Evolutionary conservation across 2,113 vertebrate genomes (phyloP), one percentile per base, ranked within the genome.

Genomic region (Drymodes brunneopygia): DNA sequence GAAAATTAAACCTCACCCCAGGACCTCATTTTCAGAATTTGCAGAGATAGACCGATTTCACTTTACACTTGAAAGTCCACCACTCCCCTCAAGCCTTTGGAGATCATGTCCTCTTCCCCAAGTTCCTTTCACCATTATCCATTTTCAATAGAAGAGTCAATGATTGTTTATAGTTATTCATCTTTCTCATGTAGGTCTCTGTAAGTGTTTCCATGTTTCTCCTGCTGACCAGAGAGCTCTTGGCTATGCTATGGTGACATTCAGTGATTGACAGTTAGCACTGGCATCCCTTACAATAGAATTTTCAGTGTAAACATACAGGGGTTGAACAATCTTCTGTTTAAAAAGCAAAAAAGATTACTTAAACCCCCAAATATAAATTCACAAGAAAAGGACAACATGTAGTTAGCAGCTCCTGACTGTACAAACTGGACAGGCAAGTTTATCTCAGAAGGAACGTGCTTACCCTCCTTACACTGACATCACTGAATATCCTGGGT

Each of bases 81-180:
- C 1, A 1, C 6, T 1, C 2, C 7, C 9, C 33, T 19, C 12
- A 45, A 57, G 25, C 5, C 38, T 66, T 65, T 40, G 25, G 38
- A 70, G 75, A 42, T 66, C 40, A 19, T 7, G 7, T 3, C 10
- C 6, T 47, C 21, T 75, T 90, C 21, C 35, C 7, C 33, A 56
- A 3, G 16, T 31, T 79, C 15, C 27, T 85, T 85, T 80, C 45
- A 60, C 9, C 17, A 31, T 40, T 58, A 44, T 5, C 29, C 4
- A 12, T 15, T 69, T 53, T 53, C 0, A 2, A 29, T 10, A 44
- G 15, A 38, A 65, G 7, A 71, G 22, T 12, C 27, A 72, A 31
- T 12, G 3, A 8, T 18, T 57, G 21, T 45, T 90, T n/a, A 9
- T 75, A 38, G 17, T 48, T 66, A 22, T 21, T 53, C 40, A 19